These are phyloP conservation scores for Protonemura montana DNA, from an alignment of 2,888 invertebrate species.

Conservation along the genomic window DNA sequence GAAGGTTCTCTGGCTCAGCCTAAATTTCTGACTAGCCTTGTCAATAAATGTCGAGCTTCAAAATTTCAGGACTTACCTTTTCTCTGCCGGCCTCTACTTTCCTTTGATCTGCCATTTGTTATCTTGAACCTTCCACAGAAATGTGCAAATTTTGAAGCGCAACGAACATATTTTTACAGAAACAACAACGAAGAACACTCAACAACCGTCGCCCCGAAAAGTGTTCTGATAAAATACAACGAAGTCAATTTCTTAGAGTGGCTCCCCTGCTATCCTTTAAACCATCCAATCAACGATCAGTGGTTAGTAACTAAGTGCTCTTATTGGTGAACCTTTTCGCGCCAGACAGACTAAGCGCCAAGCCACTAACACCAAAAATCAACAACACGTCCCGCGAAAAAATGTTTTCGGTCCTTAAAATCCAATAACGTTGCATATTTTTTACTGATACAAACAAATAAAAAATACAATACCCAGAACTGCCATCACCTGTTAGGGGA, in stretches of 20 bases:
- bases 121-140: neutral
- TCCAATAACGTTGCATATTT: too few relatives aligned
- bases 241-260: neutral
- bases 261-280: neutral
- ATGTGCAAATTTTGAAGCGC: too few relatives aligned
- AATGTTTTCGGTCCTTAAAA: too few relatives aligned
- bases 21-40: neutral
- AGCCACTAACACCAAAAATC: neutral
- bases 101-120: conserved; percentile 33
- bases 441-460: too few relatives aligned
- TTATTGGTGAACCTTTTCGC: conserved; percentile 20
- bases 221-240: neutral
- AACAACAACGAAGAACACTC: neutral
- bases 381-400: too few relatives aligned
- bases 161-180: neutral
- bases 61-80: conserved; percentile 5
- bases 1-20: neutral
- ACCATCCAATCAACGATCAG: neutral
- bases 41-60: neutral
- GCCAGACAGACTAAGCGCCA: neutral
- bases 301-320: neutral
- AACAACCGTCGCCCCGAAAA: neutral
- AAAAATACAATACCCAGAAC: too few relatives aligned
- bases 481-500: too few relatives aligned
- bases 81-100: conserved; percentile 32